These are phyloP conservation scores for Cybosia mesomella DNA, from an alignment of 2,888 invertebrate species.

Conservation along the genomic window DNA sequence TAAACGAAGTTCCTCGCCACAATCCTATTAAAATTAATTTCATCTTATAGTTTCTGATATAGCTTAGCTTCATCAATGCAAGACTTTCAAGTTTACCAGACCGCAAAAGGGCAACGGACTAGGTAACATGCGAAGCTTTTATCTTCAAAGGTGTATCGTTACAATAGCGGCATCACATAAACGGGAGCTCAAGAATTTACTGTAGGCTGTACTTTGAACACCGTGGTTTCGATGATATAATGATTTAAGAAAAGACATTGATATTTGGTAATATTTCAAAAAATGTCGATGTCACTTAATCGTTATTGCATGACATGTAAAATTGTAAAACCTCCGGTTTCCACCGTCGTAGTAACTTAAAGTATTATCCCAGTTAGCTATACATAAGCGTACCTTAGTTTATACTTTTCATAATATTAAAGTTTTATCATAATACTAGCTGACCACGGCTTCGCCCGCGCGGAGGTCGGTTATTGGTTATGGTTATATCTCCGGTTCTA, in stretches of 20 bases:
- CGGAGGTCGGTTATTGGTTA: too few species aligned
- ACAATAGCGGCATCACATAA: conserved; percentile 74
- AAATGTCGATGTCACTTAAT: background rate
- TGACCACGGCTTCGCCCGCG: too few species aligned
- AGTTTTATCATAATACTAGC: too few species aligned
- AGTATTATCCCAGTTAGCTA: too few species aligned
- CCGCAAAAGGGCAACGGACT: conserved; percentile 66
- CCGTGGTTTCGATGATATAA: conserved; percentile 62
- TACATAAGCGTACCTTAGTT: too few species aligned
- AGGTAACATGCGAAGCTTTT: conserved; percentile 67
- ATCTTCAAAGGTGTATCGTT: conserved; percentile 75
- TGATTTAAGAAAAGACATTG: conserved; percentile 71
- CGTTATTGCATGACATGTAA: background rate
- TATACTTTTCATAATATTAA: too few species aligned
- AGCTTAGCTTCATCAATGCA: conserved; percentile 35
- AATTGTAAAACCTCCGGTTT: background rate
- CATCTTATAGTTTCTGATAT: conserved; percentile 35
- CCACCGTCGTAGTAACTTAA: too few species aligned
- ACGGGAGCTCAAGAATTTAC: conserved; percentile 73
- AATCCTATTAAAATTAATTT: background rate
- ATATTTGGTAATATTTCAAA: conserved; percentile 41
- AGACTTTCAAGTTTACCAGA: conserved; percentile 58
- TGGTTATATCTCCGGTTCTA: too few species aligned
- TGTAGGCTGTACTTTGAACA: conserved; percentile 54
- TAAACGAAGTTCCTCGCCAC: background rate